These are phyloP conservation scores for Samia ricini DNA, from an alignment of 1,140 invertebrate species.

Conservation along the genomic window DNA sequence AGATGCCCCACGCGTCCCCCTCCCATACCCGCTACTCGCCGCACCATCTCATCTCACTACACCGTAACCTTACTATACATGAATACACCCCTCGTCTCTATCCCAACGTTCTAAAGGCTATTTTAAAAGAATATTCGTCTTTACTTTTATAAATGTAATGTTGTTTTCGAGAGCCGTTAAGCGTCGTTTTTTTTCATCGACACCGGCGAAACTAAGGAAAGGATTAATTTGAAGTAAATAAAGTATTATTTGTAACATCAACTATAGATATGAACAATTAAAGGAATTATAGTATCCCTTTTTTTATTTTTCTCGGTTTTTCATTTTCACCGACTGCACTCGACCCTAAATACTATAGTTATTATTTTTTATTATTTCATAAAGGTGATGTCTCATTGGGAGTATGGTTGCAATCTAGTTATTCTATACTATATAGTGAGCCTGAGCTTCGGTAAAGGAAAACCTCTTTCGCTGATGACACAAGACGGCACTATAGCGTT, in stretches of 20 bases:
- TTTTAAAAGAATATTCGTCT: slow-evolving; percentile 6
- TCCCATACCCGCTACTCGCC: slow-evolving; percentile 29
- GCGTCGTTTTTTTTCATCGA: slow-evolving; percentile 53
- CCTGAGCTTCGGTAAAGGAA: too few species aligned
- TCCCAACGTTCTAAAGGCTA: slow-evolving; percentile 7
- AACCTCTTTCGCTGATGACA: too few species aligned
- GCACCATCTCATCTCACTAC: slow-evolving; percentile 34
- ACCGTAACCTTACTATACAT: slow-evolving; percentile 19
- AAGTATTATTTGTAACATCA: slow-evolving; percentile 48
- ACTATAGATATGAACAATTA: too few species aligned
- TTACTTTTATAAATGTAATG: slow-evolving; percentile 9
- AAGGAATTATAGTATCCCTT: too few species aligned
- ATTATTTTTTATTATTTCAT: too few species aligned
- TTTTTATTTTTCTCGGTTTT: too few species aligned
- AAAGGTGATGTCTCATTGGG: too few species aligned
- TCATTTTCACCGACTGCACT: too few species aligned
- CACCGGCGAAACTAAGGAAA: slow-evolving; percentile 57
- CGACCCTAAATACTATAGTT: too few species aligned
- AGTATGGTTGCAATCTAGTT: too few species aligned
- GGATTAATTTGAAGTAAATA: slow-evolving; percentile 70
- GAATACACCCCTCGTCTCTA: slow-evolving; percentile 24
- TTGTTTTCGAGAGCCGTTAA: slow-evolving; percentile 37
- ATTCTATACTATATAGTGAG: too few species aligned
- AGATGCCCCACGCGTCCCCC: slow-evolving; percentile 43
- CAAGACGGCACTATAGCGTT: too few species aligned